A percentile compares a stretch with the other conserved stretches of the same genome.
phyloP scores from a whole-genome alignment of 1,140 invertebrate species.

The Apocrypta bakeri region DNA sequence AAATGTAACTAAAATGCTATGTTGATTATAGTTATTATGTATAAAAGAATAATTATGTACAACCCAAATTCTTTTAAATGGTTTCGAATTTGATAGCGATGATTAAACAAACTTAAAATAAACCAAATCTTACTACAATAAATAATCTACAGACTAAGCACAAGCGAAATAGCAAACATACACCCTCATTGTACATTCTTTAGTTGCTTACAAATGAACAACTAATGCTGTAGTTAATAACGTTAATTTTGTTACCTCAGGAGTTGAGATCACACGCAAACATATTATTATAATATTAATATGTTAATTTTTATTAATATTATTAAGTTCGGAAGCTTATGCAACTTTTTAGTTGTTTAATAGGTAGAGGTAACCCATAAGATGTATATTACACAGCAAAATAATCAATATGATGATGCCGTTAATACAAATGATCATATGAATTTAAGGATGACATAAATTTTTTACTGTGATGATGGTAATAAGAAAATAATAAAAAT shows the following conservation, averaged over 20 bases:
- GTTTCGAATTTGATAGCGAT: constrained; percentile 1
- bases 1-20: too few species aligned
- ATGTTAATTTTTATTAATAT: constrained; percentile 13
- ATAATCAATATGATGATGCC: neutral
- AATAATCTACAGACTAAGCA: constrained; percentile 61
- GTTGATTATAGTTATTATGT: too few species aligned
- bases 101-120: constrained; percentile 36
- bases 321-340: neutral
- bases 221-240: constrained; percentile 54
- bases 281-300: constrained; percentile 56
- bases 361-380: neutral
- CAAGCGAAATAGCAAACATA: constrained; percentile 62
- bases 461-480: neutral
- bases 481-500: constrained; percentile 9
- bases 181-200: constrained; percentile 55
- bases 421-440: neutral
- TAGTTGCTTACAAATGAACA: constrained; percentile 48
- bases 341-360: neutral
- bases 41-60: neutral
- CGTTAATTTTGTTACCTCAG: constrained; percentile 69
- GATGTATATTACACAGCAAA: neutral
- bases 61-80: constrained; percentile 3
- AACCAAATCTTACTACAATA: constrained; percentile 52
- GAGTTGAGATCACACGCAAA: constrained; percentile 73
- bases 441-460: neutral